phyloP scores from a whole-genome alignment of 53 echinoderm and acorn worm genomes.

The Crossaster papposus region DNA sequence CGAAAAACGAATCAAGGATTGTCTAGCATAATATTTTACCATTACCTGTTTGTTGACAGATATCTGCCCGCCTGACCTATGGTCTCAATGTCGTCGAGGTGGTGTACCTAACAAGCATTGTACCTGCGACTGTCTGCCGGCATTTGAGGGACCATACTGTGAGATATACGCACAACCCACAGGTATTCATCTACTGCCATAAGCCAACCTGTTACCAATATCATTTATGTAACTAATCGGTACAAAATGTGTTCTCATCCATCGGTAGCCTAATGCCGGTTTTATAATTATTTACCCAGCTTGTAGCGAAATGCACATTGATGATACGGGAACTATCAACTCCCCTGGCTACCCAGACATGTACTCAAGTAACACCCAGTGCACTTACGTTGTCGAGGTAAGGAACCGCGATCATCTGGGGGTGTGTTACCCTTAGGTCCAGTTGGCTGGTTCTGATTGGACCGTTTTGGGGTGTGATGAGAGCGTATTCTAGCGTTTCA shows the following conservation, averaged over 20 bases:
- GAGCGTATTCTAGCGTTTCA: neutral
- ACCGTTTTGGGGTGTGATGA: neutral
- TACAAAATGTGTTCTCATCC: too few relatives aligned
- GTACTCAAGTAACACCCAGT: slow-evolving; percentile 31
- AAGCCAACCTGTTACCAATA: too few relatives aligned
- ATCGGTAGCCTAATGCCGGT: neutral
- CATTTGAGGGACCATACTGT: slow-evolving; percentile 35
- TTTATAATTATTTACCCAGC: slow-evolving; percentile 12
- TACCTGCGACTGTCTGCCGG: slow-evolving; percentile 39
- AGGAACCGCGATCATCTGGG: neutral
- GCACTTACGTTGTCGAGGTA: slow-evolving; percentile 50
- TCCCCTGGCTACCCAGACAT: slow-evolving; percentile 28
- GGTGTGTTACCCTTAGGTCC: neutral
- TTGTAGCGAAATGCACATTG: neutral
- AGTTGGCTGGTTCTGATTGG: too few relatives aligned
- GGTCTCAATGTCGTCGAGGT: slow-evolving; percentile 6
- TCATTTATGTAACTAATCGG: too few relatives aligned
- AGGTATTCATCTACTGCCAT: neutral
- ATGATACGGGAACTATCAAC: neutral
- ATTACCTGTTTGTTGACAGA: neutral
- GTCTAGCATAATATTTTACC: neutral
- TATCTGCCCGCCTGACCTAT: slow-evolving; percentile 10
- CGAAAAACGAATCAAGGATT: too few relatives aligned
- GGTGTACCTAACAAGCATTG: slow-evolving; percentile 41
- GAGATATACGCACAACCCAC: slow-evolving; percentile 9